Conservation (phyloP, 92 coral and sea anemone species). For the Hydrozoanthus gracilis region DNA sequence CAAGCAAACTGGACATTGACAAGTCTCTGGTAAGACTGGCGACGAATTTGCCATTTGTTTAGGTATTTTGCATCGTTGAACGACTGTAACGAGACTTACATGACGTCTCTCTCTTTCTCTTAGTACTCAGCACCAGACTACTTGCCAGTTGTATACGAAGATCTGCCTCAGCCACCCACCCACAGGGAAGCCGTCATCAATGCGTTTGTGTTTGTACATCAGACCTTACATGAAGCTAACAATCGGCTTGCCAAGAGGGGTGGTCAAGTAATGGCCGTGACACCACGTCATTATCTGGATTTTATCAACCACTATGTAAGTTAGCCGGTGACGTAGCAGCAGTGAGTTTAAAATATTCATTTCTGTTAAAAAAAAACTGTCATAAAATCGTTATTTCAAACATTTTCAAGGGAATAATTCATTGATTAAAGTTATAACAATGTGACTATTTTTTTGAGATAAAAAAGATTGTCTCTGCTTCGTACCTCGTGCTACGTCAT, state of each 20-base stretch:
- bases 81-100: neutral
- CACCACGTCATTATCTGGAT: constrained; percentile 97
- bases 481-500: too few relatives aligned
- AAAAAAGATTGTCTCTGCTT: too few relatives aligned
- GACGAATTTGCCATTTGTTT: neutral
- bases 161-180: constrained; percentile 90
- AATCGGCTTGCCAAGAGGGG: constrained; percentile 92
- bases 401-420: too few relatives aligned
- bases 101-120: neutral
- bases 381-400: too few relatives aligned
- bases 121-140: constrained; percentile 97
- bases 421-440: too few relatives aligned
- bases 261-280: constrained; percentile 94
- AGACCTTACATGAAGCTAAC: constrained; percentile 96
- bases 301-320: constrained; percentile 97
- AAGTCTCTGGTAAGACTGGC: constrained; percentile 79
- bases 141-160: constrained; percentile 94
- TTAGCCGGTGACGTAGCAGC: too few relatives aligned
- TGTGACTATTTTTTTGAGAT: too few relatives aligned
- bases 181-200: constrained; percentile 99
- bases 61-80: neutral
- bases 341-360: too few relatives aligned
- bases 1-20: constrained; percentile 96
- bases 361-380: too few relatives aligned
- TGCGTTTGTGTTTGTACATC: constrained; percentile 98